phyloP scores from a whole-genome alignment of 2,113 vertebrate genomes.

The Labeo catla region DNA sequence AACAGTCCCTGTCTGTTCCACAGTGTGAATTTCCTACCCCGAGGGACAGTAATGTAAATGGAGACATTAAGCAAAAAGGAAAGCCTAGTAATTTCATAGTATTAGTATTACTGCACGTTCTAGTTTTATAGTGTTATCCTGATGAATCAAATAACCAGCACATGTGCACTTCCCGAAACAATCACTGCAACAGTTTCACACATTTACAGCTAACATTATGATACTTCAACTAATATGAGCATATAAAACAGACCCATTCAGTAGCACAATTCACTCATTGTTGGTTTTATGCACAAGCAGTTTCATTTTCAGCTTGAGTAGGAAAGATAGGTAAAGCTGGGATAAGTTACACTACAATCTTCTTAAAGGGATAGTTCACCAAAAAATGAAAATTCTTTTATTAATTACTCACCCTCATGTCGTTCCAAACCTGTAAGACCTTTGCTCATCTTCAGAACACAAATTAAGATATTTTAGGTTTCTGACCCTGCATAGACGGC shows the following conservation, averaged over 20 bases:
- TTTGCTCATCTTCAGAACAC: no score
- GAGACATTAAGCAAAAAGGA: slow-evolving; percentile 22
- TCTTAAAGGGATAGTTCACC: not conserved
- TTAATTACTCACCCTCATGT: no score
- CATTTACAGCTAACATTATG: not conserved
- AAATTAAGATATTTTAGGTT: no score
- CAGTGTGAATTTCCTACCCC: slow-evolving; percentile 17
- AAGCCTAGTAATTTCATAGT: slow-evolving; percentile 4
- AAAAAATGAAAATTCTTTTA: no score
- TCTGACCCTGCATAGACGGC: no score
- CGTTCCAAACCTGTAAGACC: no score
- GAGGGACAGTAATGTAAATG: slow-evolving; percentile 27
- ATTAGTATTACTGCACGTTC: slow-evolving; percentile 16
- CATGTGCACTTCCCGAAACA: not conserved
- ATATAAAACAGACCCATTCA: not conserved
- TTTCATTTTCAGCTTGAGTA: not conserved
- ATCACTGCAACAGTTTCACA: not conserved
- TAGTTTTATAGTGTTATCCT: slow-evolving; percentile 30
- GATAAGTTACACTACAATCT: not conserved
- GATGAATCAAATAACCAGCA: slow-evolving; percentile 23
- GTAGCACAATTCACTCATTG: slow-evolving; percentile 2
- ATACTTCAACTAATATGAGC: not conserved
- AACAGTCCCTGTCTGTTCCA: slow-evolving; percentile 29
- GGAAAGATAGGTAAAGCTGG: not conserved
- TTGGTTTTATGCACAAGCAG: not conserved